Conservation (phyloP, 92 coral and sea anemone genomes). For the Phenganax marumi region DNA sequence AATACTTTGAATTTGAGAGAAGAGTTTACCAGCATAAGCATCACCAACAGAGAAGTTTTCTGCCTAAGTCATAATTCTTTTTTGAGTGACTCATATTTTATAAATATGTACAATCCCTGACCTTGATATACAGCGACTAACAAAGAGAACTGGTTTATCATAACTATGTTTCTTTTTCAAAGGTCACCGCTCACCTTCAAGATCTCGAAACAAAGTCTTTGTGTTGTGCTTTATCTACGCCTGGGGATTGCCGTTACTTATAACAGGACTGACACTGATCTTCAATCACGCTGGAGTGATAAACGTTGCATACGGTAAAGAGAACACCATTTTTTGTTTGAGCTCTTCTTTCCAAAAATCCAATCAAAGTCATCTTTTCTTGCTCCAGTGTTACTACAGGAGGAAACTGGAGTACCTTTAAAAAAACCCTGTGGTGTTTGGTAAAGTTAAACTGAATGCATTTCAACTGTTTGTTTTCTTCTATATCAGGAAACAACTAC, state of each 20-base stretch:
- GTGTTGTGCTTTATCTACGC: constrained; percentile 21
- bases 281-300: constrained; percentile 25
- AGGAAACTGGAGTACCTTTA: no score
- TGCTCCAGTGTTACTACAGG: background rate
- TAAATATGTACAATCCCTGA: no score
- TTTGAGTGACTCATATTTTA: no score
- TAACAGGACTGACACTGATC: constrained; percentile 22
- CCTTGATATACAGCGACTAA: no score
- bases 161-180: background rate
- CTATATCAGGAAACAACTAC: constrained; percentile 13
- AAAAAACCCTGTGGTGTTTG: no score
- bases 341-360: no score
- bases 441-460: no score
- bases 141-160: no score
- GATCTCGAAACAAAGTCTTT: constrained; percentile 32
- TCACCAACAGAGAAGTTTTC: no score
- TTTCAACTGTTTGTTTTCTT: background rate
- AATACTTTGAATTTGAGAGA: background rate
- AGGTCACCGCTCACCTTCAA: constrained; percentile 40
- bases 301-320: constrained; percentile 27
- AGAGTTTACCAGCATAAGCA: background rate
- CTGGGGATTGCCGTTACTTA: constrained; percentile 36
- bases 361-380: background rate
- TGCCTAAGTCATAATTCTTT: no score
- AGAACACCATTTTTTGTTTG: no score